These are phyloP conservation scores for Fopius arisanus DNA, from an alignment of 1,140 invertebrate species.

Conservation along the genomic window DNA sequence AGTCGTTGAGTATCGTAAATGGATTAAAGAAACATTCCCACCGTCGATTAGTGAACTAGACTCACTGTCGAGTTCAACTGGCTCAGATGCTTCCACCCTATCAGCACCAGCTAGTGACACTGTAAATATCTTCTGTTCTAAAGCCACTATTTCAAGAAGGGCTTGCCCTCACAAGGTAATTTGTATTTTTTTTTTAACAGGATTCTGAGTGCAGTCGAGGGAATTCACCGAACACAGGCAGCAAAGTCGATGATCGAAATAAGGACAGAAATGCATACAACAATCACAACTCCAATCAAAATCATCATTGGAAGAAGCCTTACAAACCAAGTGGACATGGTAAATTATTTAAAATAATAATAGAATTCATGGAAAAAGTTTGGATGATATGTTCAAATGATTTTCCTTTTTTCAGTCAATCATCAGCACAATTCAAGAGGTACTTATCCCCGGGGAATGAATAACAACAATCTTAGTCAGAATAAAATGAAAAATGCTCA, in stretches of 20 bases:
- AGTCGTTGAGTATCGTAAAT: conserved; percentile 88
- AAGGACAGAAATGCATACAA: conserved; percentile 56
- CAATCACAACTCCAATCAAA: conserved; percentile 56
- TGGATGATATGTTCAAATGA: conserved; percentile 26
- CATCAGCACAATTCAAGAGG: conserved; percentile 54
- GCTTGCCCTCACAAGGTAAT: neutral
- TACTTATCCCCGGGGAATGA: conserved; percentile 54
- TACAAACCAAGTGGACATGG: conserved; percentile 58
- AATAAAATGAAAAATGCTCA: conserved; percentile 56
- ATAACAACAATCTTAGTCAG: conserved; percentile 54
- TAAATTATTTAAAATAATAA: too few relatives aligned
- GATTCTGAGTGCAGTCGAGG: conserved; percentile 65
- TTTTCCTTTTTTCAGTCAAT: conserved; percentile 44
- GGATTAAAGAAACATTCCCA: conserved; percentile 74
- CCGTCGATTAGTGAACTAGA: conserved; percentile 53
- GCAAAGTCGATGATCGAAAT: conserved; percentile 56
- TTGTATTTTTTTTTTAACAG: conserved; percentile 41
- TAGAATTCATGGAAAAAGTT: too few relatives aligned
- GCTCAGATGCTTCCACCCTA: conserved; percentile 62
- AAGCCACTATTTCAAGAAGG: neutral
- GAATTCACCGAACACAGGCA: conserved; percentile 59
- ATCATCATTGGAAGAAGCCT: conserved; percentile 57
- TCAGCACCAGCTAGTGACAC: conserved; percentile 63
- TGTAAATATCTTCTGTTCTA: conserved; percentile 40
- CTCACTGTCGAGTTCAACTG: conserved; percentile 62